phyloP scores from a whole-genome alignment of 1,140 invertebrate genomes.

The Orchesella cincta region DNA sequence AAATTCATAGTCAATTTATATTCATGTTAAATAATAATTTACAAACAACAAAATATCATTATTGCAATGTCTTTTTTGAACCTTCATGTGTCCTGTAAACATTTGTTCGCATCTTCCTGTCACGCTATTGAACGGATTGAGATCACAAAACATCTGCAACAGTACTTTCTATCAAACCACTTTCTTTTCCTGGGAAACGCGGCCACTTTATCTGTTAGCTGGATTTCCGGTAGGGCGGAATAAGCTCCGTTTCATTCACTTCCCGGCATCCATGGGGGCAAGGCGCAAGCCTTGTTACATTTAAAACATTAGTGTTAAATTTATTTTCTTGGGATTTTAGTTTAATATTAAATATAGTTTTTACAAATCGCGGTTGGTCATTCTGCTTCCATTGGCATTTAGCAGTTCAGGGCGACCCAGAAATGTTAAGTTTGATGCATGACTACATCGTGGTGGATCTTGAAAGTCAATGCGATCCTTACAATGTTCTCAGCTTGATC shows the following conservation, averaged over 20 bases:
- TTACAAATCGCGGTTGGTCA: slow-evolving; percentile 57
- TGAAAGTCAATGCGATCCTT: background rate
- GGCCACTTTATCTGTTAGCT: slow-evolving; percentile 3
- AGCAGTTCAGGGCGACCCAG: slow-evolving; percentile 26
- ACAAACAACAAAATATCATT: slow-evolving; percentile 17
- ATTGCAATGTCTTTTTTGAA: slow-evolving; percentile 43
- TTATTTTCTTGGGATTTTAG: background rate
- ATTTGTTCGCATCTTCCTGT: slow-evolving; percentile 53
- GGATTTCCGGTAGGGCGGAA: background rate
- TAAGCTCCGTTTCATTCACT: too few species aligned
- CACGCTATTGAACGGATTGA: slow-evolving; percentile 24
- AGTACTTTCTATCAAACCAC: slow-evolving; percentile 53
- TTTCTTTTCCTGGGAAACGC: slow-evolving; percentile 31
- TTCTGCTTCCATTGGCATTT: slow-evolving; percentile 45
- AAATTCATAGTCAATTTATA: slow-evolving; percentile 43
- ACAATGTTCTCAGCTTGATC: background rate
- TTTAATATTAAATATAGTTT: background rate
- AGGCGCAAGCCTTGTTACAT: slow-evolving; percentile 18
- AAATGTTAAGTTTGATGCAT: slow-evolving; percentile 30
- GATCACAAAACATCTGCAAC: slow-evolving; percentile 53
- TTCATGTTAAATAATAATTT: slow-evolving; percentile 28
- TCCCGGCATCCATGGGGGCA: slow-evolving; percentile 22
- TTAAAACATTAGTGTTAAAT: background rate
- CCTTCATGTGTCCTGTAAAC: slow-evolving; percentile 55
- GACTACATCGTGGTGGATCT: background rate